Evolutionary conservation across 1,140 invertebrate genomes (phyloP), one percentile per base, ranked within the genome.

Genomic region (Oryctes rhinoceros): DNA sequence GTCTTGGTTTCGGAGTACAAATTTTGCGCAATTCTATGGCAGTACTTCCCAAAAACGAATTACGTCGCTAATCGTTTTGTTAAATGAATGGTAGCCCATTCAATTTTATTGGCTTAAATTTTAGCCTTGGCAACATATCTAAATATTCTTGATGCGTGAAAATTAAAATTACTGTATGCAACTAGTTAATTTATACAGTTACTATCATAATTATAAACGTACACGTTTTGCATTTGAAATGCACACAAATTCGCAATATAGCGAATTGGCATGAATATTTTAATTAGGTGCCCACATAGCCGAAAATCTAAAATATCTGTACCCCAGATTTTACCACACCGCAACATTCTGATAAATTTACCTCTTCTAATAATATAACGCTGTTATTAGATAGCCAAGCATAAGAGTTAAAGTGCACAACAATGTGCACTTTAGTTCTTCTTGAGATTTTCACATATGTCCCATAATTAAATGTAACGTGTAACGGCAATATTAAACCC

Each of bases 281-380:
- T 71, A 71, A 71, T 71, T 71, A 71, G 24, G 24, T 30, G 24
- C 39, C 39, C 9, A 44, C 65, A 71, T 37, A 71, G 65, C 65
- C 24, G 65, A 35, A 71, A 71, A 71, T 24, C 24, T 71, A 71
- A 71, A 71, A 71, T 71, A 71, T 71, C 65, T 71, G 35, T 30
- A 24, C 11, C 65, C 65, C 24, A 71, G 65, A 35, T 71, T 71
- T 71, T 71, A 59, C 15, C 53, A 7, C 9, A 35, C 65, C 7
- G 5, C 35, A 71, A 15, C 65, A 71, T 37, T 11, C 65, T 15
- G 15, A n/a, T 7, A 62, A 24, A 37, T 24, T 71, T 24, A 71
- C 24, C 20, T 24, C 10, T 1, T 71, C 65, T 71, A 71, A 71
- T 71, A 71, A 71, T 71, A 71, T 71, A 71, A 71, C 20, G 3